Conservation (phyloP, 2,888 invertebrate species). For the Eristalis intricaria region DNA sequence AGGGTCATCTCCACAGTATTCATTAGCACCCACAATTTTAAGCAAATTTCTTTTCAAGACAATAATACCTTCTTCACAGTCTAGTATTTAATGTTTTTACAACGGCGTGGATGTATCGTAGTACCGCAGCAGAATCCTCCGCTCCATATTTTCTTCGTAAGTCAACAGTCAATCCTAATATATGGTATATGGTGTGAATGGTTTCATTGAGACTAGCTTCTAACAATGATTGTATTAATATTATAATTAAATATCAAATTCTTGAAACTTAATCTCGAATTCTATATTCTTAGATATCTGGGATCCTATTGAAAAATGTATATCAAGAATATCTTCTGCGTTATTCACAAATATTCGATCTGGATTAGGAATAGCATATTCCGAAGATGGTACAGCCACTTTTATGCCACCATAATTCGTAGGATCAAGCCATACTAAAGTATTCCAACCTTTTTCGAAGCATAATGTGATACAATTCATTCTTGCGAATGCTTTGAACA, state of each 20-base stretch:
- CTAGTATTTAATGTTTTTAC: constrained; percentile 84
- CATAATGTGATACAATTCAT: constrained; percentile 95
- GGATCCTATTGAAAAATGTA: constrained; percentile 38
- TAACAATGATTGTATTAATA: constrained; percentile 81
- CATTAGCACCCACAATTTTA: constrained; percentile 89
- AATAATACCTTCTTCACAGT: constrained; percentile 84
- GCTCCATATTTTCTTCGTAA: constrained; percentile 80
- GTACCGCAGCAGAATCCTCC: constrained; percentile 77
- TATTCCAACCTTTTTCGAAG: constrained; percentile 94
- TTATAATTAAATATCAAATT: constrained; percentile 79
- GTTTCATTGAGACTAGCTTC: constrained; percentile 77
- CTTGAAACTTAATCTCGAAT: constrained; percentile 82
- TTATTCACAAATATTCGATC: constrained; percentile 54
- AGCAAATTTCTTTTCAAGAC: constrained; percentile 89
- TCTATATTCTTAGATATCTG: constrained; percentile 82
- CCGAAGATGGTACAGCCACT: constrained; percentile 83
- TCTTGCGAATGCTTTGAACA: constrained; percentile 92
- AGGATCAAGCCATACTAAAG: constrained; percentile 94
- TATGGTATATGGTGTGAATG: constrained; percentile 78
- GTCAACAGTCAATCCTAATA: constrained; percentile 78
- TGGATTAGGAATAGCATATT: constrained; percentile 83
- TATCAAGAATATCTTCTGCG: constrained; percentile 4
- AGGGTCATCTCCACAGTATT: constrained; percentile 78
- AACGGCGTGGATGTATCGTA: constrained; percentile 32
- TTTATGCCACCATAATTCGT: constrained; percentile 89